Evolutionary conservation across 2,113 vertebrate species (phyloP), one percentile per base, ranked within the genome.

Genomic region (Pyxicephalus adspersus): DNA sequence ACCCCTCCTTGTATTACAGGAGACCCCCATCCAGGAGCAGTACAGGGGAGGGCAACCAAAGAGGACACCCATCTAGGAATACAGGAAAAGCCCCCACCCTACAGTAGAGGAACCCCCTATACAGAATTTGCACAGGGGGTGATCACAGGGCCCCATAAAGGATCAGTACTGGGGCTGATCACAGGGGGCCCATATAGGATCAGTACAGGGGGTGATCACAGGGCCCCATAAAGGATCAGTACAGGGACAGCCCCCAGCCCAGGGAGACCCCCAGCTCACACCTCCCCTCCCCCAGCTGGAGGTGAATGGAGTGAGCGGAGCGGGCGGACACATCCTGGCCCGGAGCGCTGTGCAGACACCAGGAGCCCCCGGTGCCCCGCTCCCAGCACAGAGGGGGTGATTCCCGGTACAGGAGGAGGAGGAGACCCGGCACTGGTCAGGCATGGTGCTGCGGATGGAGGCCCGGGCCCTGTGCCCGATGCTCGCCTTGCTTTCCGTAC

Each of bases 401-500:
- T 8, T 34, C 9, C 38, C 38, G 38, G 38, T 45, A 45, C 38
- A 1, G 38, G 11, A 45, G 38, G 38, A 45, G 25, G 63, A 38
- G 63, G 13, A 19, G 22, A 13, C 2, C 34, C 5, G 0, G 54
- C 55, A 31, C 11, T 20, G 50, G 64, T 29, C 45, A 51, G 63
- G 63, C 34, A 51, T 58, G 54, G 0, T 65, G 76, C 31, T 54
- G 61, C 50, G 76, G 50, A 81, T 81, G 79, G 68, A 51, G 79
- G 61, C 70, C 58, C 34, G 28, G 68, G 79, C 23, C 26, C 60
- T 64, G 60, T 7, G 18, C 50, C 58, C 50, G 68, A 80, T 71
- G 19, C 63, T 68, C 31, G 75, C 87, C 0, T 76, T 85, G 58
- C 76, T 82, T 57, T 4, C 64, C 64, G 83, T 76, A 20, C 76